Percentiles rank a stretch among this genome's conserved stretches.
Conservation (phyloP, 2,113 vertebrate genomes). For the Pithys albifrons region DNA sequence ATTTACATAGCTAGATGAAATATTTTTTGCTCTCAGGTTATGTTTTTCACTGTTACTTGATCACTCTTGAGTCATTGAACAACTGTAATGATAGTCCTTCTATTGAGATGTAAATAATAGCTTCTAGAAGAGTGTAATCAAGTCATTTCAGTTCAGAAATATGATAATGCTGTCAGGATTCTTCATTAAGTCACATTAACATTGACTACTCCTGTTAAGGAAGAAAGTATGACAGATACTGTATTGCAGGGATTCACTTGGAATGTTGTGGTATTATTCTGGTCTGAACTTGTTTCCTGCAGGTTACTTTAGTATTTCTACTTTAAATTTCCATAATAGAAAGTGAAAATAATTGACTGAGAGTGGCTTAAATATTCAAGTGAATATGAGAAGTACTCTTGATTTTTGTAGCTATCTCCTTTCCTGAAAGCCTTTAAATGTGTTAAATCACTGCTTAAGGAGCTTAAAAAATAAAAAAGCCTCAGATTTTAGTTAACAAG, state of each 20-base stretch:
- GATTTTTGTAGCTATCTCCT: neutral
- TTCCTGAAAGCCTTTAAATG: neutral
- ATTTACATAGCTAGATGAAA: neutral
- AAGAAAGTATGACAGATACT: neutral
- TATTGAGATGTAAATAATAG: conserved; percentile 41
- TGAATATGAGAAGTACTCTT: neutral
- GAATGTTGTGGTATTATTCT: neutral
- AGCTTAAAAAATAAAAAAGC: neutral
- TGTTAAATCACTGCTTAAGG: neutral
- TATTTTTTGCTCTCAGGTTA: neutral
- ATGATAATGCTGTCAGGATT: conserved; percentile 4
- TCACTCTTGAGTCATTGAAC: neutral
- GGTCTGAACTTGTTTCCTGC: neutral
- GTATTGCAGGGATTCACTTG: neutral
- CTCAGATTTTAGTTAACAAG: neutral
- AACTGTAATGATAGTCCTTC: neutral
- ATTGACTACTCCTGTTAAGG: neutral
- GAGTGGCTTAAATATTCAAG: neutral
- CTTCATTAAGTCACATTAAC: conserved; percentile 2
- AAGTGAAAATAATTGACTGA: neutral
- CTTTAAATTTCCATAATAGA: neutral
- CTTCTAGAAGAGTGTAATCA: conserved; percentile 18
- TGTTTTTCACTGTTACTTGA: neutral
- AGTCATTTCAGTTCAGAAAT: neutral
- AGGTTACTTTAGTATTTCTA: neutral